Evolutionary conservation across 2,113 vertebrate species (phyloP).

Genomic region (Noctilio leporinus): DNA sequence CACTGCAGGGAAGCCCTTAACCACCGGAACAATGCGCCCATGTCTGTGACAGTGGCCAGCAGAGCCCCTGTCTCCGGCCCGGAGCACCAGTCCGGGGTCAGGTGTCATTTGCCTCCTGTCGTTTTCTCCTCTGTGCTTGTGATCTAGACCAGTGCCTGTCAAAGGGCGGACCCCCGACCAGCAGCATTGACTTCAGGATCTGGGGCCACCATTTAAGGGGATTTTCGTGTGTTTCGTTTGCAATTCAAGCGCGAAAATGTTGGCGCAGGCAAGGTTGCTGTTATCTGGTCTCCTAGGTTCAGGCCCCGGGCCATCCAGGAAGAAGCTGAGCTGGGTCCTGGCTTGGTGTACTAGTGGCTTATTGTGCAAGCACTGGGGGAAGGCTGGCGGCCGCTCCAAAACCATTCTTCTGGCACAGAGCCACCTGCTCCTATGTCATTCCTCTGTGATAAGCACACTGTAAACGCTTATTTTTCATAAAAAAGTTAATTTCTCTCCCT

Average conservation of each 20-base stretch:
- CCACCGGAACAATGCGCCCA: fast-evolving
- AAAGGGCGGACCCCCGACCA: neutral
- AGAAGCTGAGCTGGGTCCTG: neutral
- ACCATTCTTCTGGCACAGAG: neutral
- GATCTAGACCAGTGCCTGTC: neutral
- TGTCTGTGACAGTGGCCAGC: fast-evolving
- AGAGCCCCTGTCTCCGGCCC: fast-evolving
- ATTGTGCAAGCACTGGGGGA: neutral
- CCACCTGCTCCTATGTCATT: neutral
- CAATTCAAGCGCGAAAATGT: neutral
- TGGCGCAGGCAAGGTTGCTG: neutral
- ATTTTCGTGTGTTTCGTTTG: neutral
- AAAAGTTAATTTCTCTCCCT: no score
- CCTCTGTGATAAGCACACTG: neutral
- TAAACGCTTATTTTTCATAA: neutral
- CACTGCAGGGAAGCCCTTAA: neutral
- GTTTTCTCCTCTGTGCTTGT: neutral
- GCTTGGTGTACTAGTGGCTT: neutral
- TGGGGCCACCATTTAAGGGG: neutral
- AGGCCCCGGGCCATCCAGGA: fast-evolving
- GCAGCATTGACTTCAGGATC: neutral
- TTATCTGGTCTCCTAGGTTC: neutral
- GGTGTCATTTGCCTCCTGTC: fast-evolving
- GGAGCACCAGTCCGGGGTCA: neutral
- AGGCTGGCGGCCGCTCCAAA: neutral